Evolutionary conservation across 2,797 vertebrate species (phyloP).

Genomic region (Hemibagrus guttatus): DNA sequence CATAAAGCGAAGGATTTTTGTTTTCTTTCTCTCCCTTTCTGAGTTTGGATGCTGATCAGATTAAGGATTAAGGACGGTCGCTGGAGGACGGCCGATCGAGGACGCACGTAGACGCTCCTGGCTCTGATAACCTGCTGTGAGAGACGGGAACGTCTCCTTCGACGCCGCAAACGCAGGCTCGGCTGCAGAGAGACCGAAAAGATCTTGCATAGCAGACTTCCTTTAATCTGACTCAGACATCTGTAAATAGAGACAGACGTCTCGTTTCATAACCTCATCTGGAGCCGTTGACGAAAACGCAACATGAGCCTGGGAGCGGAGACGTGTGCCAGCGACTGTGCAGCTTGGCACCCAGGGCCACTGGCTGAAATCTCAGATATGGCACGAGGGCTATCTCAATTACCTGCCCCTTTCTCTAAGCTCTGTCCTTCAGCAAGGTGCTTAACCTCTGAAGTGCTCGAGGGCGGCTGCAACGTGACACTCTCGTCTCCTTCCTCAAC

Average conservation of each 20-base stretch:
- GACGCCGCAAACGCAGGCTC: neutral
- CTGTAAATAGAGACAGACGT: constrained; percentile 47
- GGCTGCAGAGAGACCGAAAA: constrained; percentile 52
- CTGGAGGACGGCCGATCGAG: constrained; percentile 2
- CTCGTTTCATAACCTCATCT: constrained; percentile 34
- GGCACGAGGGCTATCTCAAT: constrained; percentile 9
- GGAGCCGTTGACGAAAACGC: constrained; percentile 20
- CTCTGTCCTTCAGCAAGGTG: constrained; percentile 17
- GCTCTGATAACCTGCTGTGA: constrained; percentile 24
- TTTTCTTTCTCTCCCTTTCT: neutral
- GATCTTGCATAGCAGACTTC: constrained; percentile 28
- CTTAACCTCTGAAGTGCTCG: constrained; percentile 27
- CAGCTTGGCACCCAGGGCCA: neutral
- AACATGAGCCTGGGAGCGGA: neutral
- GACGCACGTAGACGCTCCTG: constrained; percentile 4
- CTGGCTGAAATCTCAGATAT: constrained; percentile 11
- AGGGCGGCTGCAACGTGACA: constrained; percentile 16
- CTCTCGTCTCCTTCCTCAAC: neutral
- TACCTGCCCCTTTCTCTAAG: constrained; percentile 31
- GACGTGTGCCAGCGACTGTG: constrained; percentile 12
- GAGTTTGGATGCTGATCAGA: constrained; percentile 4
- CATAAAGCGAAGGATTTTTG: neutral
- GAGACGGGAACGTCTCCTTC: constrained; percentile 8
- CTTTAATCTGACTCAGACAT: constrained; percentile 49
- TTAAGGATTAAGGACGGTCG: constrained; percentile 23